Conservation (phyloP, 2,797 vertebrate species). For the Malacoctenus gilli region DNA sequence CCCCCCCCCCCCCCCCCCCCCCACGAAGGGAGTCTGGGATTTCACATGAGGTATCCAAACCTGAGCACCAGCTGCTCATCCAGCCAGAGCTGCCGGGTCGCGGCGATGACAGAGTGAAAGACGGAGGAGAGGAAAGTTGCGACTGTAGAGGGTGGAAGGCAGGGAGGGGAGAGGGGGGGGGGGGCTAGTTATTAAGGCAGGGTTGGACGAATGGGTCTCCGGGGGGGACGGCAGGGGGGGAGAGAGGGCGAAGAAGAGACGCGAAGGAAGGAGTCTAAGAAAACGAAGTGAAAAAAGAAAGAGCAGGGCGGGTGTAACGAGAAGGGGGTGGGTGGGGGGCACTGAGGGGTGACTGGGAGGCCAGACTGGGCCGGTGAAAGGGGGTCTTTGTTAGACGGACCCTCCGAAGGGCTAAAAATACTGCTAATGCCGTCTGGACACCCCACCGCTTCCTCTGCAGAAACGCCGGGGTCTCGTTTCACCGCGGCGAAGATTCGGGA, state of each 20-base stretch:
- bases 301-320: constrained; percentile 9
- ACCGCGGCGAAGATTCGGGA: constrained; percentile 52
- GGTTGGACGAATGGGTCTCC: constrained; percentile 59
- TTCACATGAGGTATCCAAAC: constrained; percentile 62
- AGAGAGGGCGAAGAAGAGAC: background rate
- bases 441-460: constrained; percentile 40
- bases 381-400: constrained; percentile 60
- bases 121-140: constrained; percentile 46
- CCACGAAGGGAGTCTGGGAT: no score
- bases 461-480: constrained; percentile 46
- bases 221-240: constrained; percentile 26
- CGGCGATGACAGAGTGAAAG: constrained; percentile 40
- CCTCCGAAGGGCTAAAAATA: constrained; percentile 61
- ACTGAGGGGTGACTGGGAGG: constrained; percentile 32
- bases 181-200: constrained; percentile 43
- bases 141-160: constrained; percentile 55
- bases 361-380: constrained; percentile 60
- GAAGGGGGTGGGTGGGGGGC: constrained; percentile 20
- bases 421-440: constrained; percentile 51
- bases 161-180: constrained; percentile 15
- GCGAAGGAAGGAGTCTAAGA: constrained; percentile 17
- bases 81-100: constrained; percentile 35
- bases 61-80: constrained; percentile 65
- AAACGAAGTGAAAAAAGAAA: constrained; percentile 43
- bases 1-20: no score